These are phyloP conservation scores for Hypomesus transpacificus DNA, from an alignment of 2,113 vertebrate species.

Conservation along the genomic window DNA sequence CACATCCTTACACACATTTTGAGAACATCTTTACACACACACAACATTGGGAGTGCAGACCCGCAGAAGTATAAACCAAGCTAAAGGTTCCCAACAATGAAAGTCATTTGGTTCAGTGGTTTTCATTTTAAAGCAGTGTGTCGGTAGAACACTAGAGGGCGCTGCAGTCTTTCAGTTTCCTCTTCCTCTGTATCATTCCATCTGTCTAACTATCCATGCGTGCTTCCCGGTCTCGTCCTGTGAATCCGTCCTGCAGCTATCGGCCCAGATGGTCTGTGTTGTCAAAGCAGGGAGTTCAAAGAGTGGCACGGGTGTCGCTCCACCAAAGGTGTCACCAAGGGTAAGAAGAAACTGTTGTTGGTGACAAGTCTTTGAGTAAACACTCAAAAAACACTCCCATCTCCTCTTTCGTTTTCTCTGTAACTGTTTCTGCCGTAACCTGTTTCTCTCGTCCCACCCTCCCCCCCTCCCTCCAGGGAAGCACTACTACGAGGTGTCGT, in stretches of 20 bases:
- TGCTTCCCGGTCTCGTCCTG: neutral
- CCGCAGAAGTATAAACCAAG: neutral
- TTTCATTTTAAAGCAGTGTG: neutral
- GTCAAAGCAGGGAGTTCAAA: constrained; percentile 97
- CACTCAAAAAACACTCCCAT: neutral
- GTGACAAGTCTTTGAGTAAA: neutral
- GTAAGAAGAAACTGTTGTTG: constrained; percentile 54
- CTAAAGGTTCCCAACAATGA: neutral
- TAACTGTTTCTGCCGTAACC: neutral
- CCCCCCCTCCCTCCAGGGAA: constrained; percentile 68
- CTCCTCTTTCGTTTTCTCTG: neutral
- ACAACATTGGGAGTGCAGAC: no score
- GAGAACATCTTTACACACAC: no score
- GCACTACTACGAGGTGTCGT: constrained; percentile 91
- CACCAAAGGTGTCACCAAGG: constrained; percentile 88
- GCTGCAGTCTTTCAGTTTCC: neutral
- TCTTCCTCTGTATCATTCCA: neutral
- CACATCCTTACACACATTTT: no score
- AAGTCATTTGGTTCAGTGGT: neutral
- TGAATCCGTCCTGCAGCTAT: constrained; percentile 75
- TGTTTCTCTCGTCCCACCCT: neutral
- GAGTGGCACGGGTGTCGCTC: constrained; percentile 97
- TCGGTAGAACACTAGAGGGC: neutral
- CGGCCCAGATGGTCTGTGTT: constrained; percentile 90
- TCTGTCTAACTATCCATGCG: neutral